Conservation (phyloP, 1,140 invertebrate species). For the Nasonia vitripennis region DNA sequence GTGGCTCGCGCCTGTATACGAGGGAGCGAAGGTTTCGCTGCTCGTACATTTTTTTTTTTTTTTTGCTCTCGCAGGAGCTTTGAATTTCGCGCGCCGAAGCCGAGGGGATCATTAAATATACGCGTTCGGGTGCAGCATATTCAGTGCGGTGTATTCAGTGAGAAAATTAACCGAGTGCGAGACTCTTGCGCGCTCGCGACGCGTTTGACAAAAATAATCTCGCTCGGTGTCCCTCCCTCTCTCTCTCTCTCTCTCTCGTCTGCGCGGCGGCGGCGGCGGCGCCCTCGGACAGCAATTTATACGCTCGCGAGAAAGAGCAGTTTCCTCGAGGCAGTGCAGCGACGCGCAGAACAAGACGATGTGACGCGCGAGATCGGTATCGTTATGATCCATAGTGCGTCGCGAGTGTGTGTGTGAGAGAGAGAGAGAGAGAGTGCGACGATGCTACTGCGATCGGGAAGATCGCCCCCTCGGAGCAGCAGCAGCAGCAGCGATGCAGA, state of each 20-base stretch:
- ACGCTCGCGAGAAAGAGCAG: neutral
- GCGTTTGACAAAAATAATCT: slow-evolving; percentile 35
- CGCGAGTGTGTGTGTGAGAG: too few species aligned
- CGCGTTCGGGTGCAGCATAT: too few species aligned
- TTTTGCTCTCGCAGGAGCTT: neutral
- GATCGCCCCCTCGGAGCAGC: neutral
- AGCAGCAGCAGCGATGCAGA: neutral
- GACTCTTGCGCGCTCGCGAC: neutral
- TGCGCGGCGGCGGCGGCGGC: neutral
- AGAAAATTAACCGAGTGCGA: too few species aligned
- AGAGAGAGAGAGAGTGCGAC: neutral
- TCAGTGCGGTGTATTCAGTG: too few species aligned
- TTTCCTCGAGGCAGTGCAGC: too few species aligned
- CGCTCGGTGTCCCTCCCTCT: too few species aligned
- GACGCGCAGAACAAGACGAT: too few species aligned
- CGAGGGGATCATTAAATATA: too few species aligned
- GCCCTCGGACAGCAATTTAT: slow-evolving; percentile 7
- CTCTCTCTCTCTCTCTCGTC: too few species aligned
- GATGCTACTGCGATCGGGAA: neutral
- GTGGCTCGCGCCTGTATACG: too few species aligned
- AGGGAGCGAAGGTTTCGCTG: too few species aligned
- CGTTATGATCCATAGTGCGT: neutral
- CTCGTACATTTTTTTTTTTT: neutral
- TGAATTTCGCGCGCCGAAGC: too few species aligned
- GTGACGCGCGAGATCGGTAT: neutral